Evolutionary conservation across 2,797 vertebrate species (phyloP).

Genomic region (Bryconaethiops microstoma): DNA sequence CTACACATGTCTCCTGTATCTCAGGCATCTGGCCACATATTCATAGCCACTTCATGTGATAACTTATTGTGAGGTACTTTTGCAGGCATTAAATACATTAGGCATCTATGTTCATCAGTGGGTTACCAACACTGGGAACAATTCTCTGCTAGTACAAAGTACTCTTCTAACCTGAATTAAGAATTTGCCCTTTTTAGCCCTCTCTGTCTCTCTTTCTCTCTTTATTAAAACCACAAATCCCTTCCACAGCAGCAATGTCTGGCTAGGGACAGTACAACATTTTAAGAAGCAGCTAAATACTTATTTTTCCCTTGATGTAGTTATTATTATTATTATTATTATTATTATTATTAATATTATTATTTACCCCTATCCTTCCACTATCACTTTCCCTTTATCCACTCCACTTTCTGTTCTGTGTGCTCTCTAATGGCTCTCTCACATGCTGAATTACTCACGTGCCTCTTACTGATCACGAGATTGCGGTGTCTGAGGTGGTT

Average conservation of each 20-base stretch:
- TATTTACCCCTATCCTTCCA: not conserved
- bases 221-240: not conserved
- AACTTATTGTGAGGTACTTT: no score
- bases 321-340: not conserved
- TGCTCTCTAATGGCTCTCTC: not conserved
- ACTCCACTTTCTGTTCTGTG: not conserved
- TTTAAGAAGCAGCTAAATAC: not conserved
- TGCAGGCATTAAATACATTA: no score
- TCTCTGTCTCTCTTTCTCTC: not conserved
- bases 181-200: not conserved
- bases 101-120: no score
- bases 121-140: no score
- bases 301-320: not conserved
- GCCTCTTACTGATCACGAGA: not conserved
- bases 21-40: no score
- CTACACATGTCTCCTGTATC: no score
- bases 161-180: not conserved
- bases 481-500: conserved; percentile 37
- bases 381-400: not conserved
- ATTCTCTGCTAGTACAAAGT: no score
- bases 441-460: not conserved
- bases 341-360: not conserved
- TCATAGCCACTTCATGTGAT: no score
- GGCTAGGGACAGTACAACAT: not conserved
- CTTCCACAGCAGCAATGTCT: no score